phyloP scores from a whole-genome alignment of 2,888 invertebrate genomes.

The Maniola hyperantus region DNA sequence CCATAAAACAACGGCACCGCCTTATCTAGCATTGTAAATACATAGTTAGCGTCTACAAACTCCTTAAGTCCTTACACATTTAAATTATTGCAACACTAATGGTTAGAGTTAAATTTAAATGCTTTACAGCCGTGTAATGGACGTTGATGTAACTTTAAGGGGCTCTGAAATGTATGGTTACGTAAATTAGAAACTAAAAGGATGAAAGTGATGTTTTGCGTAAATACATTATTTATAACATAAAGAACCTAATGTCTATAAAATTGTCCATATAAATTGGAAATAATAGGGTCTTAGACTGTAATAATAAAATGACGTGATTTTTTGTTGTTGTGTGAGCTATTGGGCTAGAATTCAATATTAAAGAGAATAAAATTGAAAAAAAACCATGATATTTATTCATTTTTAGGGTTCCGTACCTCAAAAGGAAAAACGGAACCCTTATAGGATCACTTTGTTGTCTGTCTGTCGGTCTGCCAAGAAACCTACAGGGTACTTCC shows the following conservation, averaged over 20 bases:
- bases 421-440: too few species aligned
- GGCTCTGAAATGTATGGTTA: conserved; percentile 7
- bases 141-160: conserved; percentile 26
- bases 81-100: conserved; percentile 36
- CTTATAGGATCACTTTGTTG: too few species aligned
- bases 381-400: too few species aligned
- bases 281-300: too few species aligned
- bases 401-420: too few species aligned
- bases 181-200: conserved; percentile 23
- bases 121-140: conserved; percentile 33
- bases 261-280: background rate
- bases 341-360: too few species aligned
- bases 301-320: too few species aligned
- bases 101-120: conserved; percentile 33
- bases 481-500: too few species aligned
- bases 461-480: too few species aligned
- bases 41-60: conserved; percentile 50
- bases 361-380: too few species aligned
- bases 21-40: conserved; percentile 72
- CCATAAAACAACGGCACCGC: conserved; percentile 69
- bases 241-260: background rate
- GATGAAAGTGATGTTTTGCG: background rate
- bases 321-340: too few species aligned
- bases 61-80: conserved; percentile 38
- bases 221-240: too few species aligned